These are phyloP conservation scores for Ctenoplectra terminalis DNA, from an alignment of 1,140 invertebrate species.

Conservation along the genomic window DNA sequence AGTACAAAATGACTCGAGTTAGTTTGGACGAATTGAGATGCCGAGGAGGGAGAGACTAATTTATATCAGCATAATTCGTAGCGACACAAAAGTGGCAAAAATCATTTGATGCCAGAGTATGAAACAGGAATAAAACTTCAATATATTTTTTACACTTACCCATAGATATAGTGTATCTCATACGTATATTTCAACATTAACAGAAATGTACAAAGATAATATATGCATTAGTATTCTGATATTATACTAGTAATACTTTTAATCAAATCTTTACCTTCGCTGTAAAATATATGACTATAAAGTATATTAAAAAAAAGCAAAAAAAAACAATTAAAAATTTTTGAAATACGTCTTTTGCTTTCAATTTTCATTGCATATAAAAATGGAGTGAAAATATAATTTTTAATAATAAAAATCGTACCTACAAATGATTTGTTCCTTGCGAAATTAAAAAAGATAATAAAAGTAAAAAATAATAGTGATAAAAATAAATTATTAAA, in stretches of 20 bases:
- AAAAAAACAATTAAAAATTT: not conserved
- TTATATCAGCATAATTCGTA: slow-evolving; percentile 18
- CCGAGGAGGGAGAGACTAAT: not conserved
- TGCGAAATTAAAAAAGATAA: not conserved
- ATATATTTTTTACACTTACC: slow-evolving; percentile 31
- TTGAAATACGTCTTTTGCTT: not conserved
- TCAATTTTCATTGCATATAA: not conserved
- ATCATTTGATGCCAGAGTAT: not conserved
- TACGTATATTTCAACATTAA: slow-evolving; percentile 36
- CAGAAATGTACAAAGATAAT: slow-evolving; percentile 51
- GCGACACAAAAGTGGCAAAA: not conserved
- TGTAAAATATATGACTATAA: slow-evolving; percentile 13
- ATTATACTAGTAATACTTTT: slow-evolving; percentile 27
- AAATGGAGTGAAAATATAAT: not conserved
- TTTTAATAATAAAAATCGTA: not conserved
- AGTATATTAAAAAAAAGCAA: not conserved
- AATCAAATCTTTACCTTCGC: slow-evolving; percentile 10
- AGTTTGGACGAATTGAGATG: not conserved
- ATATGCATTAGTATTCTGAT: slow-evolving; percentile 40
- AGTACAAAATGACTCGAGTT: slow-evolving; percentile 19
- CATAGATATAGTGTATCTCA: slow-evolving; percentile 26
- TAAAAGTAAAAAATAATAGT: not conserved
- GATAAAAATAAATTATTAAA: not conserved
- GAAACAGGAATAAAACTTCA: not conserved
- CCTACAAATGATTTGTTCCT: not conserved